Base-by-base conservation (phyloP, 2,113 vertebrate genomes). In the Malurus melanocephalus region DNA sequence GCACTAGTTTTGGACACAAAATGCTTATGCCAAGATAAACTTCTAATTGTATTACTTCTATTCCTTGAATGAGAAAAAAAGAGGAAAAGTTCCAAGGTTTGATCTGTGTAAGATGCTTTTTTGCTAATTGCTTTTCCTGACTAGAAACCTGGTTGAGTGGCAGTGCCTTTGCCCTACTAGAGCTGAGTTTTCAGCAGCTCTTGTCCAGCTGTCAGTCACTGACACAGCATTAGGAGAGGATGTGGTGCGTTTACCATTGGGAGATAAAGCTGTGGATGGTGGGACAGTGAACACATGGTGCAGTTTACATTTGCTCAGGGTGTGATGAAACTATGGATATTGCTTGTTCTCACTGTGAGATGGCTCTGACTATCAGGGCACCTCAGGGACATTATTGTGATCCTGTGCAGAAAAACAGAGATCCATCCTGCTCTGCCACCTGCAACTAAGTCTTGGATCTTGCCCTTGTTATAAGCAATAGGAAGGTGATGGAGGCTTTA, bases 191-290 rank as follows among this genome's bases (percentile, higher is more conserved):
- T 68, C 30, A 40, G 42, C 24, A 53, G 28, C n/a, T 91, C 7
- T 67, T 3, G 0, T 45, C 40, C 32, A 42, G 15, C 57, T 64
- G 1, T 52, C 20, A 14, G 35, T 46, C 0, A 0, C 7, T 67
- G 35, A 43, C 19, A 8, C 15, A 18, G 26, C 0, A 0, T 40
- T 57, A 78, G 40, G 74, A 51, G 53, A 45, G 2, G 3, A 56
- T 52, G 16, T 21, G 30, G 5, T 57, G 18, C 23, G 40, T 66
- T 52, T 67, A 30, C 30, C 40, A 28, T n/a, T 61, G 15, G 26
- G 16, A 85, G 65, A 30, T 66, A 57, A 68, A 88, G 18, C 1
- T 2, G 45, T 49, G 16, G 32, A 23, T 64, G 43, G 20, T 66
- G 52, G 28, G 48, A 24, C 0, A 2, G 7, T 40, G 69, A 64